Base-by-base conservation (phyloP, 2,113 vertebrate species). In the Tragulus kanchil region DNA sequence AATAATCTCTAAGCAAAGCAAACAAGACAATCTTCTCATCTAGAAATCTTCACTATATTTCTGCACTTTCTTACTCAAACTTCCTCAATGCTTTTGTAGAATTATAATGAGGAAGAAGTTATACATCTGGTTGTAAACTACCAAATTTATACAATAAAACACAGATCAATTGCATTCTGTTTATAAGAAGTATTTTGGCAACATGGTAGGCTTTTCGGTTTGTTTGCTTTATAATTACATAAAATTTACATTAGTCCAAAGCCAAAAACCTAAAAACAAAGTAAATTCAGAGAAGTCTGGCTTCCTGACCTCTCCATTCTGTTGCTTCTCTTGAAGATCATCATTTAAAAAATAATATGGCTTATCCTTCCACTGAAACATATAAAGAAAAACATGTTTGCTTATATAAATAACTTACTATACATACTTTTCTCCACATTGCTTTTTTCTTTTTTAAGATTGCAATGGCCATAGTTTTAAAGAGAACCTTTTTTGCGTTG, bases 371-470 rank as follows among this genome's bases (percentile, higher is more conserved):
- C 73, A 71, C 78, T n/a, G 81, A 71, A 69, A 78, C 69, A 78
- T 45, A 77, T 50, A 90, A 92, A 86, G 42, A 91, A 86, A 86
- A 62, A 78, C 69, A 83, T 19, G 26, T 82, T 88, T 95, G 75
- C 90, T 71, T 71, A 71, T 25, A 54, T n/a, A 71, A 71, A 25
- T 79, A 93, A 86, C n/a, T 48, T n/a, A 93, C 17, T 65, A n/a
- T 28, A 71, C 25, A 81, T 52, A 62, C 26, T 69, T 92, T 86
- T 91, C 87, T 62, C 42, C 4, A n/a, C 54, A 23, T 86, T 62
- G 4, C 28, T 36, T 36, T 67, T 59, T 58, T 62, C 50, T 64
- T 91, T 71, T 62, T 79, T 45, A 91, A 91, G 71, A 54, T 12
- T 59, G 52, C 52, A 78, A 59, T 17, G 16, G 16, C 21, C 4